These are phyloP conservation scores for Prietella phreatophila DNA, from an alignment of 2,113 vertebrate genomes.

Conservation along the genomic window DNA sequence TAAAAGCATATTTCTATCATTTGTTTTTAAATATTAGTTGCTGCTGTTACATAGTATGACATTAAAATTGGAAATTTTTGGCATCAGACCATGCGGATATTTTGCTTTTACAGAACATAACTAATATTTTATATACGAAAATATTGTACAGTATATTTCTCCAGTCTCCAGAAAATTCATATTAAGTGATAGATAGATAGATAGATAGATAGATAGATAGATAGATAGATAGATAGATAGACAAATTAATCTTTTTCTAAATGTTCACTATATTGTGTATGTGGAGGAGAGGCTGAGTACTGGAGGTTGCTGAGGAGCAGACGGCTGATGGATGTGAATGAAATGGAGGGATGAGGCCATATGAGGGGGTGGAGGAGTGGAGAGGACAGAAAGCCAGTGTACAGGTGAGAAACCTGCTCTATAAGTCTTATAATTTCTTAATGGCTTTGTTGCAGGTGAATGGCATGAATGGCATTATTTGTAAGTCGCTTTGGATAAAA, in stretches of 20 bases:
- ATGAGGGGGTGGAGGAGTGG: slow-evolving; percentile 28
- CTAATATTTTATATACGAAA: background rate
- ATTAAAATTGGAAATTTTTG: background rate
- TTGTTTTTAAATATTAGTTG: background rate
- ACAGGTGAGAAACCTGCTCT: slow-evolving; percentile 48
- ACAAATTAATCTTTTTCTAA: background rate
- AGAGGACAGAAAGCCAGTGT: slow-evolving; percentile 23
- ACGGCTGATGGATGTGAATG: slow-evolving; percentile 33
- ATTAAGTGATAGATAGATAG: background rate
- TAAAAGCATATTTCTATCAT: background rate
- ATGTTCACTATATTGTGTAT: background rate
- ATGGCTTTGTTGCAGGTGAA: background rate
- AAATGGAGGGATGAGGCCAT: slow-evolving; percentile 11
- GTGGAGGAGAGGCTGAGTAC: slow-evolving; percentile 5
- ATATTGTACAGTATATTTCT: background rate
- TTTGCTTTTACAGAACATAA: background rate
- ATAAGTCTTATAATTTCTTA: background rate
- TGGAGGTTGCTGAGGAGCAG: slow-evolving; percentile 2
- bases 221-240: slow-evolving; percentile 11
- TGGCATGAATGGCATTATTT: background rate
- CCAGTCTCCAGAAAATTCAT: background rate
- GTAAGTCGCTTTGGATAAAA: no score
- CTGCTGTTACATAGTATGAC: background rate
- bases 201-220: background rate
- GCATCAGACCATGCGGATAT: background rate